Evolutionary conservation across 1,140 invertebrate species (phyloP).

Genomic region (Vollenhovia emeryi): DNA sequence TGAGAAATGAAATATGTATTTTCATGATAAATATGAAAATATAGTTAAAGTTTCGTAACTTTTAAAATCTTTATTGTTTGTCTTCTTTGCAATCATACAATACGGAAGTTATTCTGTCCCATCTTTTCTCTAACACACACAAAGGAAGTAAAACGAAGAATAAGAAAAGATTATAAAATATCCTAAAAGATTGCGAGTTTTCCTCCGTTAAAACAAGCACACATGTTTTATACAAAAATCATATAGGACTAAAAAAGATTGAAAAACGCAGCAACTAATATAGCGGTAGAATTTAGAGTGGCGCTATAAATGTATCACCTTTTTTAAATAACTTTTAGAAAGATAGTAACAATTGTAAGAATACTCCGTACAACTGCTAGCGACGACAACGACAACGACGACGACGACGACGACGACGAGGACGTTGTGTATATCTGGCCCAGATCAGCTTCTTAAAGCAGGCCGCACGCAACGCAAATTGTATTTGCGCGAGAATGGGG

Average conservation of each 20-base stretch:
- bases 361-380: slow-evolving; percentile 69
- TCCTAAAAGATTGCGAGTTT: background rate
- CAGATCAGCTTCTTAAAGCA: slow-evolving; percentile 78
- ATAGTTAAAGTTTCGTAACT: background rate
- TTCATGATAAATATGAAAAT: background rate
- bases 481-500: slow-evolving; percentile 31
- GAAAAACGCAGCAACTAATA: background rate
- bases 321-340: slow-evolving; percentile 18
- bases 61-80: background rate
- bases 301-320: background rate
- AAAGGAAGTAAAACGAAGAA: background rate
- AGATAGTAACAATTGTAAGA: slow-evolving; percentile 66
- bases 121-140: background rate
- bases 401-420: slow-evolving; percentile 46
- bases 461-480: slow-evolving; percentile 78
- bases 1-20: background rate
- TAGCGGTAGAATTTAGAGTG: background rate
- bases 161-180: background rate
- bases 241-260: background rate
- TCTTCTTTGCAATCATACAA: background rate
- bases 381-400: slow-evolving; percentile 19
- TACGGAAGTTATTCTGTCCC: background rate
- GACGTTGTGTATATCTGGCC: slow-evolving; percentile 78
- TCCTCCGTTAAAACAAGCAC: background rate
- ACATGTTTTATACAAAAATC: background rate